phyloP scores from a whole-genome alignment of 1,140 invertebrate species.

The Pogonomyrmex californicus region DNA sequence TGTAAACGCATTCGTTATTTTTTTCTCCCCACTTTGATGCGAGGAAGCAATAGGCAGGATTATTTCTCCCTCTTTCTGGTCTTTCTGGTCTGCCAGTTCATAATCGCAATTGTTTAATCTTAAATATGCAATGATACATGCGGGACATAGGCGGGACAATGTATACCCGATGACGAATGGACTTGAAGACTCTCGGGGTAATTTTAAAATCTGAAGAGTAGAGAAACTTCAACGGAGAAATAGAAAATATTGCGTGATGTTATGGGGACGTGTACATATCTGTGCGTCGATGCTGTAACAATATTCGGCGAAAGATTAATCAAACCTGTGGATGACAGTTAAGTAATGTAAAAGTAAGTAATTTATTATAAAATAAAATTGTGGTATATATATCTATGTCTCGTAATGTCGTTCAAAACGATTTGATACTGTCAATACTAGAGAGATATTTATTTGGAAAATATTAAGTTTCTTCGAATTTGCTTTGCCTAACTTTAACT shows the following conservation, averaged over 20 bases:
- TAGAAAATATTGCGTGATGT: neutral
- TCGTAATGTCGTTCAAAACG: neutral
- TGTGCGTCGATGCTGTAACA: neutral
- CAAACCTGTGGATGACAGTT: neutral
- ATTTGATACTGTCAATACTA: neutral
- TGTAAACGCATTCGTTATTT: neutral
- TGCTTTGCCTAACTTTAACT: neutral
- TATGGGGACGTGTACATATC: neutral
- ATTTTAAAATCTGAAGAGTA: constrained; percentile 1
- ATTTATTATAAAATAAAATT: constrained; percentile 1
- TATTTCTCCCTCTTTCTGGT: constrained; percentile 24
- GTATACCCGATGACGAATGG: neutral
- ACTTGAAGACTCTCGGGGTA: neutral
- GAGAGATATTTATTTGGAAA: constrained; percentile 37
- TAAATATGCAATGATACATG: constrained; percentile 21
- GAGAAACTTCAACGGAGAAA: constrained; percentile 2
- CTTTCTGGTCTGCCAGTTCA: neutral
- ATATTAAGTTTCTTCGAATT: neutral
- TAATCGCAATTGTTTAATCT: constrained; percentile 25
- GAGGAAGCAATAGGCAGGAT: neutral
- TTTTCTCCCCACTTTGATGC: neutral
- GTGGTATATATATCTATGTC: neutral
- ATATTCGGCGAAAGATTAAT: neutral
- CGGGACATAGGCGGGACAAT: neutral
- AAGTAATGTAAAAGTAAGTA: neutral